A percentile compares a stretch with the other conserved stretches of the same genome.
phyloP scores from a whole-genome alignment of 1,140 invertebrate species.

The Plutomurus gul region DNA sequence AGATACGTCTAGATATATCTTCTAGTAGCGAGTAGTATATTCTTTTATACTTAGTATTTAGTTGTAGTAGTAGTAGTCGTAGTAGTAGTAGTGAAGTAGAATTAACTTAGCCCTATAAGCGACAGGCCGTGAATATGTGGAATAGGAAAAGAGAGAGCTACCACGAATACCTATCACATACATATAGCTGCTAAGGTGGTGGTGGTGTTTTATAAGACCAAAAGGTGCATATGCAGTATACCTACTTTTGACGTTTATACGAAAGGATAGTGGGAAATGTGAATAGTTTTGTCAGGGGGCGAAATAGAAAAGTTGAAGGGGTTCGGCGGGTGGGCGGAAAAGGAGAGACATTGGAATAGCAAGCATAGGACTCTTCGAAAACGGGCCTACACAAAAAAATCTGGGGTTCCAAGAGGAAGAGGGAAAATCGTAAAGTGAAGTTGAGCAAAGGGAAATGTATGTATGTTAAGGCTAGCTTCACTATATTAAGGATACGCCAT shows the following conservation, averaged over 20 bases:
- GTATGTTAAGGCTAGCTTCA: constrained; percentile 6
- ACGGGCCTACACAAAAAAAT: constrained; percentile 11
- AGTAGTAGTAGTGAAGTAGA: too few species aligned
- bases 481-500: background rate
- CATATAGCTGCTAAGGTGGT: too few species aligned
- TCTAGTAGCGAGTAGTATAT: background rate
- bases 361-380: constrained; percentile 4
- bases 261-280: constrained; percentile 2
- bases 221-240: background rate
- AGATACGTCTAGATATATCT: background rate
- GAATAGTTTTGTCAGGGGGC: background rate
- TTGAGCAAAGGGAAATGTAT: constrained; percentile 13
- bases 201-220: background rate
- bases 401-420: constrained; percentile 24
- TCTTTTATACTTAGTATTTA: background rate
- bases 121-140: background rate
- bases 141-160: constrained; percentile 17
- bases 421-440: constrained; percentile 12
- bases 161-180: background rate
- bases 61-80: too few species aligned
- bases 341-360: constrained; percentile 25
- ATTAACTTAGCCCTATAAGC: too few species aligned
- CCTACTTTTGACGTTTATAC: background rate
- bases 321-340: background rate
- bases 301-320: background rate